Evolutionary conservation across 2,888 invertebrate genomes (phyloP), one percentile per base, ranked within the genome.

Genomic region (Philopedon plagiatum): DNA sequence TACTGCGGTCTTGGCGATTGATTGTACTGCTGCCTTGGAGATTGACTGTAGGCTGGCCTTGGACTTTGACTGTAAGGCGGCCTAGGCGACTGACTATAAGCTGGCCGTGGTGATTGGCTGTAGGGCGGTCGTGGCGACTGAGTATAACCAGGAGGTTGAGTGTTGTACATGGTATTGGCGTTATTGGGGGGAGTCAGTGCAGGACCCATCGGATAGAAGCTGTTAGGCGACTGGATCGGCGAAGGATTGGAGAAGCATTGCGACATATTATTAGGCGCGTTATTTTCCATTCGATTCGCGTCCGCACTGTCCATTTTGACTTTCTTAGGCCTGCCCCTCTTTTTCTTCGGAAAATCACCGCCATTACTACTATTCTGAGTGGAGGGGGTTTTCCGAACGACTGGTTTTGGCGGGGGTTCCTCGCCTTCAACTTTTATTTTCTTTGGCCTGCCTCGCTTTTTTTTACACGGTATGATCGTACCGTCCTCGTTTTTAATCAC

Each of bases 371-470:
- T 80, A 75, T 80, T 81, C 72, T 82, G 80, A 75, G 81, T 79
- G 73, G 81, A 80, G 46, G 82, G 79, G 19, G 88, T 87, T 75
- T 87, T 87, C 73, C 88, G 85, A 1, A 89, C 87, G 34, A 87
- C 83, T 39, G 87, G 83, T 49, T 88, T 88, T 13, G 87, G 83
- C 8, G 90, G 87, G 49, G 90, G 89, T 73, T 90, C 91, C 83
- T 89, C 92, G 26, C 89, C 92, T 82, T 90, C 92, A 81, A 90
- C 89, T 82, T 92, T 92, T 23, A 92, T 90, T 85, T 95, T 95
- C 87, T 95, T 95, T 73, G 95, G 95, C n/a, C 95, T 87, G 0
- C 95, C 95, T n/a, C 95, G 89, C 85, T 95, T 95, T 88, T 95
- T 95, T 87, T 95, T 95, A 54, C 92, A 91, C 0, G 93, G 92